Evolutionary conservation across 2,113 vertebrate species (phyloP).

Genomic region (Zosterops japonicus): DNA sequence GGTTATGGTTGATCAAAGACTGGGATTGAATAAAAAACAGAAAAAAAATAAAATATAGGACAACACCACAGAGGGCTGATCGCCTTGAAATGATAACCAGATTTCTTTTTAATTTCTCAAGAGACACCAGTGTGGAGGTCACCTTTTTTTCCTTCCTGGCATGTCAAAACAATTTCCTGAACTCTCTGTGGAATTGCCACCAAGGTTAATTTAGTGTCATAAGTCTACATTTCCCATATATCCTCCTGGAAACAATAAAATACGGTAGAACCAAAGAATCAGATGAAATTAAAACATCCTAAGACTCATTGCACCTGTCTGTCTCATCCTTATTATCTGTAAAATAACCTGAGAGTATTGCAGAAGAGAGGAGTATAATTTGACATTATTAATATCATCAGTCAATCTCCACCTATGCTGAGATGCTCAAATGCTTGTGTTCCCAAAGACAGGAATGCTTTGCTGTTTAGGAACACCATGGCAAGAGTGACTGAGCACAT

Average conservation of each 20-base stretch:
- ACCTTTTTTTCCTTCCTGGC: background rate
- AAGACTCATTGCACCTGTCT: constrained; percentile 28
- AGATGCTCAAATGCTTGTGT: background rate
- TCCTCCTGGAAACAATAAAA: constrained; percentile 7
- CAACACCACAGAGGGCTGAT: background rate
- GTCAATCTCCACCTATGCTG: constrained; percentile 19
- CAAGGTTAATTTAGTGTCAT: background rate
- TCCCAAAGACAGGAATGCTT: background rate
- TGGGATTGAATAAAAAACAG: background rate
- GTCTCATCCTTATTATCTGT: constrained; percentile 1
- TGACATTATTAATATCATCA: constrained; percentile 44
- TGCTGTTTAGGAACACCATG: background rate
- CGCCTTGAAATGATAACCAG: background rate
- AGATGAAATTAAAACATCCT: constrained; percentile 20
- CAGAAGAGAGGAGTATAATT: background rate
- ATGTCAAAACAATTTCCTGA: background rate
- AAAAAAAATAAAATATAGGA: background rate
- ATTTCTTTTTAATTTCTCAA: constrained; percentile 18
- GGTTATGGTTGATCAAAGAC: background rate
- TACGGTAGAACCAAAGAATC: background rate
- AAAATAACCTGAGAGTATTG: constrained; percentile 16
- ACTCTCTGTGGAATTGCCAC: background rate
- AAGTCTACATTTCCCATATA: background rate
- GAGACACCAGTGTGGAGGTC: background rate
- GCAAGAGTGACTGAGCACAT: background rate